Conservation (phyloP, 2,888 invertebrate genomes). For the Lordiphosa fenestrarum region DNA sequence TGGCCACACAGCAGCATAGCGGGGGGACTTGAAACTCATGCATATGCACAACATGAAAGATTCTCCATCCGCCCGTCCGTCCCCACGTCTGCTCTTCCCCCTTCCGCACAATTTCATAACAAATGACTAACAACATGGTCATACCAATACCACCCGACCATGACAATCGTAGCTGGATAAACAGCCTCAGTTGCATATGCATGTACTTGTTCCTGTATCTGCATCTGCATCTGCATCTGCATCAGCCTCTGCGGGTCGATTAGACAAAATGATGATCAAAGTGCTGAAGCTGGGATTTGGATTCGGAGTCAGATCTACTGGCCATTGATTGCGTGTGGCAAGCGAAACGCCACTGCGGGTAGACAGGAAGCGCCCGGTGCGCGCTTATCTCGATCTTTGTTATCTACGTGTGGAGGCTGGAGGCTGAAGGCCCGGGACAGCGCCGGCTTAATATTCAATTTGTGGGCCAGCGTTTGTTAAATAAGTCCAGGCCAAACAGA, state of each 20-base stretch:
- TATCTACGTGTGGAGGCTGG: slow-evolving; percentile 30
- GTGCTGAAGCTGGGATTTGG: slow-evolving; percentile 47
- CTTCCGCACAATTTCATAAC: slow-evolving; percentile 66
- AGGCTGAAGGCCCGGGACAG: slow-evolving; percentile 13
- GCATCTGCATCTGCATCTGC: slow-evolving; percentile 45
- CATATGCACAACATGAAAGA: slow-evolving; percentile 53
- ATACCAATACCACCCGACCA: slow-evolving; percentile 36
- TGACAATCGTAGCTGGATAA: slow-evolving; percentile 63
- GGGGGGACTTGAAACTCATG: slow-evolving; percentile 37
- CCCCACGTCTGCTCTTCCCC: slow-evolving; percentile 29
- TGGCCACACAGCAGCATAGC: slow-evolving; percentile 61
- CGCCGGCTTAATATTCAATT: slow-evolving; percentile 71
- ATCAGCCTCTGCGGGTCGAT: slow-evolving; percentile 60
- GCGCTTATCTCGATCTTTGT: slow-evolving; percentile 61
- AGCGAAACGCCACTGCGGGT: slow-evolving; percentile 39
- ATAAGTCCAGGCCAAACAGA: slow-evolving; percentile 23
- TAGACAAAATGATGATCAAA: slow-evolving; percentile 72
- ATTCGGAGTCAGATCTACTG: slow-evolving; percentile 6
- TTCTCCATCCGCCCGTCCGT: background rate
- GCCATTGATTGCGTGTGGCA: slow-evolving; percentile 62
- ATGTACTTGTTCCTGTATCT: slow-evolving; percentile 19
- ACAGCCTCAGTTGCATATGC: slow-evolving; percentile 47
- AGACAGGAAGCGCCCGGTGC: slow-evolving; percentile 56
- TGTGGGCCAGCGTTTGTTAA: slow-evolving; percentile 66
- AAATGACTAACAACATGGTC: slow-evolving; percentile 70